phyloP scores from a whole-genome alignment of 2,113 vertebrate genomes.

The Laticauda laticaudata region DNA sequence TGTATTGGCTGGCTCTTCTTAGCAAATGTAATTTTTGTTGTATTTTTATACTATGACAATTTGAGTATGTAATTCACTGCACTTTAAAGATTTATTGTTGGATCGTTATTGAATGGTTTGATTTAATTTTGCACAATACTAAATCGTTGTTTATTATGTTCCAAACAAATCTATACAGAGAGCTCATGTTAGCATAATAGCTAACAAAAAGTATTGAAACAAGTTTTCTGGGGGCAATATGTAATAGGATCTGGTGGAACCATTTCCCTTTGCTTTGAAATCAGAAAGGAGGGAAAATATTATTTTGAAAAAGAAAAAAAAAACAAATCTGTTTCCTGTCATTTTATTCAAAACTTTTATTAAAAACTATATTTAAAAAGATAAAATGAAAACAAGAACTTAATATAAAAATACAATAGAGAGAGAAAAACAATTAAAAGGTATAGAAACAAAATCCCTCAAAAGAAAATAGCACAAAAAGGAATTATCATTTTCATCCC shows the following conservation, averaged over 20 bases:
- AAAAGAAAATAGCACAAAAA: neutral
- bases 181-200: neutral
- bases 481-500: neutral
- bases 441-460: neutral
- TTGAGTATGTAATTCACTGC: neutral
- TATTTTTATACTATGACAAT: neutral
- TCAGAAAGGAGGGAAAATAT: neutral
- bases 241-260: neutral
- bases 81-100: neutral
- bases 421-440: neutral
- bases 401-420: neutral
- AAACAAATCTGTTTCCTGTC: neutral
- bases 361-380: neutral
- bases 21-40: neutral
- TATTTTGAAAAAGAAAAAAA: neutral
- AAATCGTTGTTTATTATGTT: neutral
- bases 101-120: neutral
- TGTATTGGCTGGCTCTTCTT: neutral
- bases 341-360: neutral
- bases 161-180: neutral
- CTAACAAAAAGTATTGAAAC: neutral
- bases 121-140: neutral
- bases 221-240: too few relatives aligned
- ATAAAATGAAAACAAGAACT: neutral
- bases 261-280: neutral